These are phyloP conservation scores for Octopus sinensis DNA, from an alignment of 1,140 invertebrate genomes.

Conservation along the genomic window DNA sequence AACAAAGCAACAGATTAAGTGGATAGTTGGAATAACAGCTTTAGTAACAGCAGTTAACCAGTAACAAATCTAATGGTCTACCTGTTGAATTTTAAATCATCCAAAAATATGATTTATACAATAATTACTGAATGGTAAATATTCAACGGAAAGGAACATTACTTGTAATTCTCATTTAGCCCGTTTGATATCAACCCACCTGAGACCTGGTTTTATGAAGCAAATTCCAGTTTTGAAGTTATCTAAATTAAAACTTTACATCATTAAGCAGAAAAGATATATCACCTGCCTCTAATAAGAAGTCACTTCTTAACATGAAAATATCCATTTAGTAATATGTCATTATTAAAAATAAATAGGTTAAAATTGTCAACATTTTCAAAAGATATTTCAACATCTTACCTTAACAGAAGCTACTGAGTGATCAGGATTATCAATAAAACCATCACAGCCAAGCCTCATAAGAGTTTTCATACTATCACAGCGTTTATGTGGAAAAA, in stretches of 20 bases:
- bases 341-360: background rate
- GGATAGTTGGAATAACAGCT: too few relatives aligned
- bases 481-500: constrained; percentile 5
- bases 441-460: background rate
- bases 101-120: too few relatives aligned
- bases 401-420: background rate
- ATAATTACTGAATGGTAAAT: too few relatives aligned
- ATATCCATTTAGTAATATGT: background rate
- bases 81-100: too few relatives aligned
- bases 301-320: background rate
- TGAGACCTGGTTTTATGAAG: too few relatives aligned
- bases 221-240: background rate
- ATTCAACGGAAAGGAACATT: too few relatives aligned
- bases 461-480: background rate
- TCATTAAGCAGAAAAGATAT: background rate
- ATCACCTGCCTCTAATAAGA: background rate
- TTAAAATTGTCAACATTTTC: background rate
- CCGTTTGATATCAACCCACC: too few relatives aligned
- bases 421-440: constrained; percentile 6
- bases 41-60: too few relatives aligned
- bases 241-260: background rate
- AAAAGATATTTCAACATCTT: background rate
- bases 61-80: too few relatives aligned
- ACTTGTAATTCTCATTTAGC: too few relatives aligned
- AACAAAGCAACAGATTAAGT: too few relatives aligned